Percentiles rank a stretch among this genome's conserved stretches.
Evolutionary conservation across 2,113 vertebrate species (phyloP).

Genomic region (Isichthys henryi): DNA sequence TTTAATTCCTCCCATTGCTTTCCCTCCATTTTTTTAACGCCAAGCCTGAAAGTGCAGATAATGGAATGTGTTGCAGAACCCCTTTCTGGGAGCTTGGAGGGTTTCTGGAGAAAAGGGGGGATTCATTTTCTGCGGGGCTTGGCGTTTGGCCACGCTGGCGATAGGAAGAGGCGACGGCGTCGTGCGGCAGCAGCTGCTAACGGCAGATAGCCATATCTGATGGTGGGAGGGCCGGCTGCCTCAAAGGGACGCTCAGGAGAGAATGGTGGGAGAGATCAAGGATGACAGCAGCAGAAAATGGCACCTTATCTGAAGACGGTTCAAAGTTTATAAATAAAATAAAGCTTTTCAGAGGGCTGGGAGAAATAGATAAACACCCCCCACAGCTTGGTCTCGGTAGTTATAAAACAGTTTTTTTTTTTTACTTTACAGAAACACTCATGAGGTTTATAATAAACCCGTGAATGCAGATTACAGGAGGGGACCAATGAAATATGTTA

Average conservation of each 20-base stretch:
- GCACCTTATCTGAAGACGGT: slow-evolving; percentile 76
- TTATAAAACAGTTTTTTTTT: slow-evolving; percentile 16
- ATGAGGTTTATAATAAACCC: slow-evolving; percentile 55
- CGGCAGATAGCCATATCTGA: slow-evolving; percentile 73
- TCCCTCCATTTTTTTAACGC: slow-evolving; percentile 25
- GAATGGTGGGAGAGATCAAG: slow-evolving; percentile 76
- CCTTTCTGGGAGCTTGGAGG: slow-evolving; percentile 52
- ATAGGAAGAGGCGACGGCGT: not conserved
- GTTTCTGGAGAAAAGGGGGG: slow-evolving; percentile 54
- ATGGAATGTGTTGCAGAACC: slow-evolving; percentile 57
- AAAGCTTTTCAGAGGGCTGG: slow-evolving; percentile 66
- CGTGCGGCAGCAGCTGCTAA: slow-evolving; percentile 54
- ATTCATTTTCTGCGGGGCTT: slow-evolving; percentile 54
- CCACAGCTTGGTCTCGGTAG: slow-evolving; percentile 23
- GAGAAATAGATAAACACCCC: slow-evolving; percentile 64
- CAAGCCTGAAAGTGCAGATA: slow-evolving; percentile 60
- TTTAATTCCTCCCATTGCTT: slow-evolving; percentile 49
- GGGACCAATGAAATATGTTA: slow-evolving; percentile 41
- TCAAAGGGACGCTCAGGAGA: slow-evolving; percentile 72
- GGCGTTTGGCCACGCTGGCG: slow-evolving; percentile 1
- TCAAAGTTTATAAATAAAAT: slow-evolving; percentile 82
- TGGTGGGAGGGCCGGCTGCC: slow-evolving; percentile 65
- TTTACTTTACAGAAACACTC: slow-evolving; percentile 52
- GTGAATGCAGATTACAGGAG: slow-evolving; percentile 51
- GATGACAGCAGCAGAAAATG: slow-evolving; percentile 70